A percentile compares a stretch with the other conserved stretches of the same genome.
phyloP scores from a whole-genome alignment of 64 coral and sea anemone species.

The Pocillopora damicornis region DNA sequence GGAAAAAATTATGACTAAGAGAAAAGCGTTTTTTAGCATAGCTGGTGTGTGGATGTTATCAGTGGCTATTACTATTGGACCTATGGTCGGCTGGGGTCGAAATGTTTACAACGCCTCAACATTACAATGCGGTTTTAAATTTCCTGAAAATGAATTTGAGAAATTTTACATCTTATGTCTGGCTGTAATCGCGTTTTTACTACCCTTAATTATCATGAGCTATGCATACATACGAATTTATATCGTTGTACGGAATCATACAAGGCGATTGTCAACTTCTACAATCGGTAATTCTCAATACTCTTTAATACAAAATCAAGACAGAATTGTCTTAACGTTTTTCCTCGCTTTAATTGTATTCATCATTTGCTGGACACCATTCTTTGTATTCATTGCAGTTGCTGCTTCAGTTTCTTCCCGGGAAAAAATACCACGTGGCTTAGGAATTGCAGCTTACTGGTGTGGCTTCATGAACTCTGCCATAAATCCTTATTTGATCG shows the following conservation, averaged over 20 bases:
- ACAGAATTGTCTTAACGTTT: constrained; percentile 73
- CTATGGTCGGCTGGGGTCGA: constrained; percentile 72
- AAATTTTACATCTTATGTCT: constrained; percentile 69
- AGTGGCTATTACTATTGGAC: constrained; percentile 60
- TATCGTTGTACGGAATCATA: constrained; percentile 42
- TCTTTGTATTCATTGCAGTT: constrained; percentile 72
- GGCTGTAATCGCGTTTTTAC: constrained; percentile 57
- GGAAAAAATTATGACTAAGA: constrained; percentile 74
- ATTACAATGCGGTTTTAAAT: constrained; percentile 78
- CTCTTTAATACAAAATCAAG: constrained; percentile 43
- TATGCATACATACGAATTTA: constrained; percentile 70
- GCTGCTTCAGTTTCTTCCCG: constrained; percentile 49
- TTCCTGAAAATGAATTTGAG: constrained; percentile 60
- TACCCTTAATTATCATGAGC: constrained; percentile 70
- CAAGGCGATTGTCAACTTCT: constrained; percentile 66
- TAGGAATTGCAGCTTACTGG: constrained; percentile 81
- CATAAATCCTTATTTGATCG: constrained; percentile 86
- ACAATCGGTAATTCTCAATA: constrained; percentile 43
- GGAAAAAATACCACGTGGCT: constrained; percentile 64
- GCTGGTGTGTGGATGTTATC: constrained; percentile 66
- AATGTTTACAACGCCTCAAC: constrained; percentile 70
- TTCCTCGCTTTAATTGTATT: constrained; percentile 84
- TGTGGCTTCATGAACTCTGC: constrained; percentile 80
- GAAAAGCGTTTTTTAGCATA: constrained; percentile 58
- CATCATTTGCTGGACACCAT: constrained; percentile 77